These are phyloP conservation scores for Drosophila fungiperda DNA, from an alignment of 2,888 invertebrate genomes.

Conservation along the genomic window DNA sequence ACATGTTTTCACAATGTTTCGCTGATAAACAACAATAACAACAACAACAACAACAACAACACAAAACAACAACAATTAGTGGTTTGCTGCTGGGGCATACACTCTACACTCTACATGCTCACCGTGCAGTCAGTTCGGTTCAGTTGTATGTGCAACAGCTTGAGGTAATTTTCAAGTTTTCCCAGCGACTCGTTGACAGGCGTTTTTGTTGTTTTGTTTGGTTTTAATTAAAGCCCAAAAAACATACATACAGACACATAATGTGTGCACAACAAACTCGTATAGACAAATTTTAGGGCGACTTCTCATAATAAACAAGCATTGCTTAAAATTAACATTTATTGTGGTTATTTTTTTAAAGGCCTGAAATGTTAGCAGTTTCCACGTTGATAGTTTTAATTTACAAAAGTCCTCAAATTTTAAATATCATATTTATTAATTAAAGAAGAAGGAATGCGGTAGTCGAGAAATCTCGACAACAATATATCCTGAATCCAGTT, in stretches of 20 bases:
- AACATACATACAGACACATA: conserved; percentile 39
- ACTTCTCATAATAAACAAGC: conserved; percentile 15
- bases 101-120: background rate
- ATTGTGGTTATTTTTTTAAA: conserved; percentile 23
- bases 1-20: conserved; percentile 78
- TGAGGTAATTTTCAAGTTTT: conserved; percentile 82
- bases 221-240: conserved; percentile 74
- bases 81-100: conserved; percentile 24
- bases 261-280: conserved; percentile 18
- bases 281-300: conserved; percentile 3
- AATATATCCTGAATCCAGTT: too few relatives aligned
- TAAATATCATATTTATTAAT: background rate
- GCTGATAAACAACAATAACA: conserved; percentile 59
- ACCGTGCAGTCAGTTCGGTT: background rate
- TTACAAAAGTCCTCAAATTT: background rate
- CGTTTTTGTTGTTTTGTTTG: conserved; percentile 69
- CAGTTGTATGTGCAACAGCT: conserved; percentile 80
- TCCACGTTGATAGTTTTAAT: background rate
- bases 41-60: conserved; percentile 11
- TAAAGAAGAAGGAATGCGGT: too few relatives aligned
- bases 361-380: background rate
- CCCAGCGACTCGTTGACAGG: conserved; percentile 63
- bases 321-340: conserved; percentile 29
- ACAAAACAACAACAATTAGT: conserved; percentile 53
- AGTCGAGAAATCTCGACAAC: too few relatives aligned